Percentiles rank a stretch among this genome's conserved stretches.
Conservation (phyloP, 2,888 invertebrate genomes). For the Teinopalpus imperialis region DNA sequence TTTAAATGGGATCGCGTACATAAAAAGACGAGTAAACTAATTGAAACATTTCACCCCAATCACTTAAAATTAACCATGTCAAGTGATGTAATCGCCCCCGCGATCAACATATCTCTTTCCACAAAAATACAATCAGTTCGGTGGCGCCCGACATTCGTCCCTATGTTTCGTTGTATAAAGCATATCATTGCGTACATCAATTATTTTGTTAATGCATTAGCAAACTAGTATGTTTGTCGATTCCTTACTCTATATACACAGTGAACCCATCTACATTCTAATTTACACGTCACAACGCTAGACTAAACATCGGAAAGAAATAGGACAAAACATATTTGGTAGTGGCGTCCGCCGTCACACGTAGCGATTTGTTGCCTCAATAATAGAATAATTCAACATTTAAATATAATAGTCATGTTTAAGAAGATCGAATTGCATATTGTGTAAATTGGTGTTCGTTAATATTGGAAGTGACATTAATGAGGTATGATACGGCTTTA, state of each 20-base stretch:
- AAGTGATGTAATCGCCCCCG: not conserved
- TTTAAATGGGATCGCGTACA: constrained; percentile 57
- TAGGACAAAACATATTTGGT: constrained; percentile 50
- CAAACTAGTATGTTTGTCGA: constrained; percentile 17
- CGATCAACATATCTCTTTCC: not conserved
- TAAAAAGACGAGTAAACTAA: constrained; percentile 41
- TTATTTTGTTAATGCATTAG: constrained; percentile 27
- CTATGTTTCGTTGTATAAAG: constrained; percentile 52
- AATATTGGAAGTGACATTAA: constrained; percentile 28
- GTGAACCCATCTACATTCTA: constrained; percentile 42
- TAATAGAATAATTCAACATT: constrained; percentile 20
- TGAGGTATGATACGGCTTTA: constrained; percentile 29
- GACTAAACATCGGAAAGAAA: constrained; percentile 42
- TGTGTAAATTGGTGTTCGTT: constrained; percentile 27
- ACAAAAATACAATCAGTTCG: constrained; percentile 12
- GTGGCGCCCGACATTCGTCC: constrained; percentile 28
- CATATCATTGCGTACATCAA: constrained; percentile 30
- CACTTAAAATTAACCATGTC: constrained; percentile 1
- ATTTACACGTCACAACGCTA: constrained; percentile 44
- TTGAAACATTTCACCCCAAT: not conserved
- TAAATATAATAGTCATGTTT: constrained; percentile 14
- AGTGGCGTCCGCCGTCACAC: constrained; percentile 35
- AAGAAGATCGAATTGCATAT: constrained; percentile 8
- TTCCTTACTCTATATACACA: constrained; percentile 39
- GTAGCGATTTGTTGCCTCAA: constrained; percentile 16